These are phyloP conservation scores for Syngnathus acus DNA, from an alignment of 2,797 vertebrate genomes.

Conservation along the genomic window DNA sequence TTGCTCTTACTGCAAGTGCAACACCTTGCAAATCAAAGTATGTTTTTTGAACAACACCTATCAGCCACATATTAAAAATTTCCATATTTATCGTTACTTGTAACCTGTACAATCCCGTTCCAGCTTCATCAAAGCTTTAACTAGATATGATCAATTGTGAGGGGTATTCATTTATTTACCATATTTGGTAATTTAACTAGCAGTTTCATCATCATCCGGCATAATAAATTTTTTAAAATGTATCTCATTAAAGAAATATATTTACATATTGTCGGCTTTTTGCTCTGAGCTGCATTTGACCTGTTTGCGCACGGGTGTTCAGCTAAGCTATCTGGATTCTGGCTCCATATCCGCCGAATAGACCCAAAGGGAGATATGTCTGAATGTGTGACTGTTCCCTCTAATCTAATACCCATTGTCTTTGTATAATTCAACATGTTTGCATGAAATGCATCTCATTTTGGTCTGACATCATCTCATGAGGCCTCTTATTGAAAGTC, in stretches of 20 bases:
- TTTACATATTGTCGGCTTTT: neutral
- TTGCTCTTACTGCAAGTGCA: neutral
- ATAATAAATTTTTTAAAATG: neutral
- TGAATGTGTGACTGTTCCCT: conserved; percentile 1
- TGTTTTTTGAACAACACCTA: neutral
- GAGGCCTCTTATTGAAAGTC: conserved; percentile 17
- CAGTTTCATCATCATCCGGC: neutral
- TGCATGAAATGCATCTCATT: conserved; percentile 17
- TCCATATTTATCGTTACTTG: no score
- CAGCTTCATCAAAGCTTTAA: no score
- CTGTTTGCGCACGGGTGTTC: neutral
- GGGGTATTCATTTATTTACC: no score
- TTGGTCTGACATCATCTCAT: conserved; percentile 24
- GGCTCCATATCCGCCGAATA: neutral
- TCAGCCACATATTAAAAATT: neutral
- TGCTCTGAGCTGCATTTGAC: neutral
- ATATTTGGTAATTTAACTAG: neutral
- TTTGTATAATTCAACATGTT: conserved; percentile 9
- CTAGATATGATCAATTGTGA: no score
- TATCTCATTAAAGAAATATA: neutral
- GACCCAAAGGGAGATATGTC: neutral
- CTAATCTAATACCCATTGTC: conserved; percentile 1
- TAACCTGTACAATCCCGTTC: no score
- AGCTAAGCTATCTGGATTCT: conserved; percentile 7
- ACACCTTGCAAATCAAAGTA: neutral